These are phyloP conservation scores for Xiphophorus birchmanni DNA, from an alignment of 2,797 vertebrate species.

Conservation along the genomic window DNA sequence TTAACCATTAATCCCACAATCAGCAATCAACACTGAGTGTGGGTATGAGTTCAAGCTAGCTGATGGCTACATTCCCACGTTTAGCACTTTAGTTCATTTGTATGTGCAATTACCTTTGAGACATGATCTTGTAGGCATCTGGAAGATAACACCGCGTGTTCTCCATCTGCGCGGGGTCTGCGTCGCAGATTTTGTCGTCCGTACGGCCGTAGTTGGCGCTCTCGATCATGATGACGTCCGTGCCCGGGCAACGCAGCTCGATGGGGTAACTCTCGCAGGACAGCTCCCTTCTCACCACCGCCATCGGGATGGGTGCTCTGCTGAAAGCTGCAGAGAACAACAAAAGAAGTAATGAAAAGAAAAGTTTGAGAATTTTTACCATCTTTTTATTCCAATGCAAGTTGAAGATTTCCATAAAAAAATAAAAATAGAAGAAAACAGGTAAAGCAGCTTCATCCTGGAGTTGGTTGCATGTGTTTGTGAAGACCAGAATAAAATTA, in stretches of 20 bases:
- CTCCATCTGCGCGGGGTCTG: constrained; percentile 99
- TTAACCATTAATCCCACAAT: not conserved
- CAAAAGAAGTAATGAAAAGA: not conserved
- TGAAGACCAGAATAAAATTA: constrained; percentile 5
- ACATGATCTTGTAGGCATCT: constrained; percentile 99
- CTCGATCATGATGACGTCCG: constrained; percentile 99
- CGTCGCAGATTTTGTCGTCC: constrained; percentile 98
- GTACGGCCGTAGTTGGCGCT: constrained; percentile 99
- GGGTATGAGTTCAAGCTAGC: not conserved
- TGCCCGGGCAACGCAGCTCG: constrained; percentile 97
- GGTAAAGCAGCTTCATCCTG: constrained; percentile 14
- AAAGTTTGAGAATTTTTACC: not conserved
- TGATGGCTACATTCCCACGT: not conserved
- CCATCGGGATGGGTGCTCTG: constrained; percentile 95
- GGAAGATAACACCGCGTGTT: constrained; percentile 98
- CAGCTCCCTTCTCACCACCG: constrained; percentile 96
- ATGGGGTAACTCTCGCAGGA: constrained; percentile 99
- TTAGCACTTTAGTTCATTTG: not conserved
- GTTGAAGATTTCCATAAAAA: not conserved
- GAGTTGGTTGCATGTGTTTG: not conserved
- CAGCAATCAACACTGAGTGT: not conserved
- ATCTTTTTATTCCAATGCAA: not conserved
- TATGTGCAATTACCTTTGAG: constrained; percentile 85
- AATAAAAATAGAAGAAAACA: not conserved
- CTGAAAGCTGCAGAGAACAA: constrained; percentile 84